Percentiles rank a stretch among this genome's conserved stretches.
These are phyloP conservation scores for Drosophila bocqueti DNA, from an alignment of 1,140 invertebrate genomes.

Conservation along the genomic window DNA sequence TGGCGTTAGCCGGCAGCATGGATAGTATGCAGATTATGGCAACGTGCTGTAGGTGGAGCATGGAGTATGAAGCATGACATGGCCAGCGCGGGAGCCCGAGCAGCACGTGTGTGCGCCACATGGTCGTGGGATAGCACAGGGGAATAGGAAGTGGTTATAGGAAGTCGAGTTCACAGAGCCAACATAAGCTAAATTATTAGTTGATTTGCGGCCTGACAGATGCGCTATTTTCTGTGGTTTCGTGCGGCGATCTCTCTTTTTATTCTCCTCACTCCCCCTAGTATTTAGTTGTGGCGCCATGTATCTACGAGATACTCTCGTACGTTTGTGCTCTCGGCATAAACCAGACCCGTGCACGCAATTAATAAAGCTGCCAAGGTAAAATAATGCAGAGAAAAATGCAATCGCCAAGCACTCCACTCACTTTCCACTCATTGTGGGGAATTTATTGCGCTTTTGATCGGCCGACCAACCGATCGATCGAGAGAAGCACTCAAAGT, in stretches of 20 bases:
- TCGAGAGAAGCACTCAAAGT: conserved; percentile 30
- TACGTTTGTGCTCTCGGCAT: conserved; percentile 50
- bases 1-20: conserved; percentile 38
- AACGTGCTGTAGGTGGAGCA: conserved; percentile 73
- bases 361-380: conserved; percentile 81
- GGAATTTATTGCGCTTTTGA: conserved; percentile 74
- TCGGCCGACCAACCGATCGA: conserved; percentile 40
- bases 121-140: conserved; percentile 33
- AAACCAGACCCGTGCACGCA: conserved; percentile 60
- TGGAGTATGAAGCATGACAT: conserved; percentile 66
- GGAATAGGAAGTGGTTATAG: conserved; percentile 40
- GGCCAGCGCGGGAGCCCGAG: conserved; percentile 31
- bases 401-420: conserved; percentile 38
- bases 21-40: conserved; percentile 64
- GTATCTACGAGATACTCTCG: conserved; percentile 15
- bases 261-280: background rate
- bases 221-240: conserved; percentile 52
- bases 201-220: conserved; percentile 69
- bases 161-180: conserved; percentile 52
- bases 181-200: conserved; percentile 69
- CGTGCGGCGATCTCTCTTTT: conserved; percentile 29
- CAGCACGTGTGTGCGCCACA: conserved; percentile 74
- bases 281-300: conserved; percentile 57
- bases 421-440: conserved; percentile 38
- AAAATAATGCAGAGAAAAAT: conserved; percentile 70